A percentile compares a stretch with the other conserved stretches of the same genome.
phyloP scores from a whole-genome alignment of 2,888 invertebrate genomes.

The Thereva nobilitata region DNA sequence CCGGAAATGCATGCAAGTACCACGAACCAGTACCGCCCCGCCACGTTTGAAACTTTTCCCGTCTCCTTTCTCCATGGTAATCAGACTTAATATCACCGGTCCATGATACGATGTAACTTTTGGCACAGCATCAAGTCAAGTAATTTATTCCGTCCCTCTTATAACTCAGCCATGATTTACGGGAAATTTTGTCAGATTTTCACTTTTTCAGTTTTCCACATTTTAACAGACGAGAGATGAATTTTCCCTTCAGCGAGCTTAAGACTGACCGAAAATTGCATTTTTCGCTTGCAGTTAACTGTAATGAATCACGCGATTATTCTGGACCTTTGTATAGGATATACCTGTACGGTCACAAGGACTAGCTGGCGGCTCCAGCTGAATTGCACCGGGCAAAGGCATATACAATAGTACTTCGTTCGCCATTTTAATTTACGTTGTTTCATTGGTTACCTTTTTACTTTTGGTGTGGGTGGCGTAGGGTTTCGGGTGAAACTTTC shows the following conservation, averaged over 20 bases:
- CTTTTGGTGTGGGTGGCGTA: too few species aligned
- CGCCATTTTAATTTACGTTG: constrained; percentile 30
- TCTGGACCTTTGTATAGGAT: constrained; percentile 8
- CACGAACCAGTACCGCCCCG: too few species aligned
- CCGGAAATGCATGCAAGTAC: too few species aligned
- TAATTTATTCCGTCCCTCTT: constrained; percentile 29
- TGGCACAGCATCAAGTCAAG: constrained; percentile 30
- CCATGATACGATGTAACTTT: constrained; percentile 27
- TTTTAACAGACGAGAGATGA: constrained; percentile 5
- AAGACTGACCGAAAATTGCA: constrained; percentile 25
- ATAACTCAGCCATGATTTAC: constrained; percentile 32
- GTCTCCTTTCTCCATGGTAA: constrained; percentile 1
- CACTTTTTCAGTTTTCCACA: background rate
- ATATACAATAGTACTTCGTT: background rate
- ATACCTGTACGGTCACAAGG: constrained; percentile 10
- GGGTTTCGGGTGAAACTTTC: constrained; percentile 4
- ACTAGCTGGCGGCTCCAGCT: constrained; percentile 5
- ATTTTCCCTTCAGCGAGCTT: constrained; percentile 11
- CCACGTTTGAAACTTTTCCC: background rate
- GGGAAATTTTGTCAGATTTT: constrained; percentile 10
- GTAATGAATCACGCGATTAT: constrained; percentile 34
- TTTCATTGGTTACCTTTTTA: background rate
- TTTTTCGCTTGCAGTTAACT: constrained; percentile 20
- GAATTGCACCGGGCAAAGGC: constrained; percentile 9
- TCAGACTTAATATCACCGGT: constrained; percentile 30